Percentiles rank a stretch among this genome's conserved stretches.
phyloP scores from a whole-genome alignment of 2,797 vertebrate genomes.

The Amblyopsis hoosieri region DNA sequence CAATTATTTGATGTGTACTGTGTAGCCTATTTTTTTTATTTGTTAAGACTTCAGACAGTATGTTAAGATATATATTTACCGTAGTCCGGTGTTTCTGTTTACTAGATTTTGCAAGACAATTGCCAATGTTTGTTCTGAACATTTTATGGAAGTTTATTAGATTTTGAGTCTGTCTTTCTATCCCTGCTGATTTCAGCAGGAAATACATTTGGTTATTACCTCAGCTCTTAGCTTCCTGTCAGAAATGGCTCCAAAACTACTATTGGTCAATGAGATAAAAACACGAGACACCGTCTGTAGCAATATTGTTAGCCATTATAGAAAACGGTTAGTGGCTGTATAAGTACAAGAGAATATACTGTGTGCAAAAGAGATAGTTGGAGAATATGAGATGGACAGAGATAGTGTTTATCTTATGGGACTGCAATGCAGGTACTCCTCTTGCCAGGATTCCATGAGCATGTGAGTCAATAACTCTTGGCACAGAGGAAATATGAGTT shows the following conservation, averaged over 20 bases:
- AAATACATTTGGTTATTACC: constrained; percentile 73
- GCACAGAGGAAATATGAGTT: constrained; percentile 16
- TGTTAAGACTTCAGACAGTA: too few relatives aligned
- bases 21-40: too few relatives aligned
- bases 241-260: constrained; percentile 64
- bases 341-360: background rate
- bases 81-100: too few relatives aligned
- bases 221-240: constrained; percentile 75
- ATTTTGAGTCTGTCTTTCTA: constrained; percentile 48
- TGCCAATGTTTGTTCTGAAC: constrained; percentile 20
- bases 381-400: constrained; percentile 25
- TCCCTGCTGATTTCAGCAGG: constrained; percentile 78
- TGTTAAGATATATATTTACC: too few relatives aligned
- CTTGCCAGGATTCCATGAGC: constrained; percentile 62
- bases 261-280: constrained; percentile 49
- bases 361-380: constrained; percentile 32
- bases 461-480: constrained; percentile 59
- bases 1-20: too few relatives aligned
- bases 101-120: too few relatives aligned
- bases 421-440: constrained; percentile 71
- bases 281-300: constrained; percentile 25
- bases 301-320: background rate
- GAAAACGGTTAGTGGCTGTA: constrained; percentile 12
- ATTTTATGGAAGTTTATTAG: constrained; percentile 51
- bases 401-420: constrained; percentile 45